Conservation (phyloP, 2,113 vertebrate species). For the Malaclemys terrapin region DNA sequence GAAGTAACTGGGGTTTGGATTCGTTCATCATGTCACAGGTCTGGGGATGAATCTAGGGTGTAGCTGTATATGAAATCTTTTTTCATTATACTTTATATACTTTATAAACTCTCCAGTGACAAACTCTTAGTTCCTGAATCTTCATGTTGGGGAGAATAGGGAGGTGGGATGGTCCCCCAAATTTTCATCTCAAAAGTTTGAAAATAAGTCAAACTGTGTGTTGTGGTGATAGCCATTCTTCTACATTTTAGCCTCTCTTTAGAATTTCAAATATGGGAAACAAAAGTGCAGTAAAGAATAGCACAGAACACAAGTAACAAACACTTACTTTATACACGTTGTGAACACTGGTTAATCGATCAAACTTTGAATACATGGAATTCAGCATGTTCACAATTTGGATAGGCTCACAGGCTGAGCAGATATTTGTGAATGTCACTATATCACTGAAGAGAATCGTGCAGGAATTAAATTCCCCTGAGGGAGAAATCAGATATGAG, state of each 20-base stretch:
- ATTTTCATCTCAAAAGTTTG: not conserved
- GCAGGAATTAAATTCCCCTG: slow-evolving; percentile 85
- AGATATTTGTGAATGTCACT: slow-evolving; percentile 86
- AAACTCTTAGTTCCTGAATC: not conserved
- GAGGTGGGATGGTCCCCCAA: not conserved
- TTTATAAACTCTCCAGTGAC: not conserved
- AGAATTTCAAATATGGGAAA: not conserved
- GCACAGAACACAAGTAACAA: not conserved
- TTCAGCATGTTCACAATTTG: slow-evolving; percentile 85
- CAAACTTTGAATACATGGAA: slow-evolving; percentile 84
- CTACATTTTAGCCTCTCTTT: not conserved
- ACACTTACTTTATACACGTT: slow-evolving; percentile 81
- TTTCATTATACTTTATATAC: not conserved
- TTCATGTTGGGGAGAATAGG: not conserved
- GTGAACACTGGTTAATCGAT: slow-evolving; percentile 78
- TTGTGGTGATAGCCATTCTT: not conserved
- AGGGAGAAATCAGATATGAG: slow-evolving; percentile 26
- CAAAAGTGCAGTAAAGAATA: not conserved
- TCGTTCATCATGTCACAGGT: not conserved
- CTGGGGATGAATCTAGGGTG: not conserved
- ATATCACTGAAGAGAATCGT: slow-evolving; percentile 85
- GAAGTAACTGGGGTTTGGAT: not conserved
- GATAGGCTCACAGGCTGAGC: slow-evolving; percentile 83
- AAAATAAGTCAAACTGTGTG: not conserved
- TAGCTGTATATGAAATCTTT: not conserved